Evolutionary conservation across 2,888 invertebrate genomes (phyloP).

Genomic region (Troglohyphantes excavatus): DNA sequence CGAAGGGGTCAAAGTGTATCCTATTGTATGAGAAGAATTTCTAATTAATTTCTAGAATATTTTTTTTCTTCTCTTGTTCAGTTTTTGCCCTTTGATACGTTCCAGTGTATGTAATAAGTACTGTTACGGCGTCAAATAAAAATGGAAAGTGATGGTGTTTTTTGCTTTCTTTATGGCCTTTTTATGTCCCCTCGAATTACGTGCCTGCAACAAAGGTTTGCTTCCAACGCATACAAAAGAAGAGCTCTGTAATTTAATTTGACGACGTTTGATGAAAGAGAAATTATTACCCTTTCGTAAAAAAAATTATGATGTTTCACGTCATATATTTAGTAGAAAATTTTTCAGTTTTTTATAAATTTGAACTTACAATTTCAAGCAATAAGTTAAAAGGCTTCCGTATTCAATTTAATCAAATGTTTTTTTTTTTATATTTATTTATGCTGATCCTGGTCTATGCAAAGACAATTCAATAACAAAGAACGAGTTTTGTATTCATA

Average conservation of each 20-base stretch:
- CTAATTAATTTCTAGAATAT: constrained; percentile 51
- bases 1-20: constrained; percentile 3
- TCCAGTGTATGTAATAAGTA: constrained; percentile 37
- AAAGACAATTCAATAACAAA: no score
- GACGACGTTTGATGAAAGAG: neutral
- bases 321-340: no score
- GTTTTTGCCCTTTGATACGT: neutral
- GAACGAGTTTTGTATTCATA: no score
- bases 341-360: no score
- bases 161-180: neutral
- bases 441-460: no score
- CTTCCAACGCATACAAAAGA: neutral
- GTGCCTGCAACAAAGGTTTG: constrained; percentile 9
- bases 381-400: no score
- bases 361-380: no score
- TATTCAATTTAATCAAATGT: no score
- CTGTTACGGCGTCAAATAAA: constrained; percentile 49
- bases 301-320: neutral
- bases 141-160: constrained; percentile 26
- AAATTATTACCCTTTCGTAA: constrained; percentile 3
- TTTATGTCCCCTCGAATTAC: constrained; percentile 3
- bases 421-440: no score
- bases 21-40: constrained; percentile 53
- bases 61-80: neutral
- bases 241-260: constrained; percentile 10